Conservation (phyloP, 2,113 vertebrate genomes). For the Callionymus lyra region DNA sequence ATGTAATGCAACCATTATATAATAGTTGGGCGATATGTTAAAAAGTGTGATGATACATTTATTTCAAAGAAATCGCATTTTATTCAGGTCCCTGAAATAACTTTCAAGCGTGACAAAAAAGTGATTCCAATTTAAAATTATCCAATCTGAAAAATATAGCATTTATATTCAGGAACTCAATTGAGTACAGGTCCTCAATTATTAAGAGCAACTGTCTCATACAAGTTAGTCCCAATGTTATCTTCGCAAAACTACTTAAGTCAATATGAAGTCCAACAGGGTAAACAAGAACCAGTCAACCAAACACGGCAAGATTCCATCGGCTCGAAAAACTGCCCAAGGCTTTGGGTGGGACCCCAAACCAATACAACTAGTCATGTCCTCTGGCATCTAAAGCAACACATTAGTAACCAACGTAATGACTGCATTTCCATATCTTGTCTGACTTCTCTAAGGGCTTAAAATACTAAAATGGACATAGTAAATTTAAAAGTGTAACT, state of each 20-base stretch:
- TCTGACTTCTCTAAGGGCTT: too few species aligned
- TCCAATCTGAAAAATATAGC: too few species aligned
- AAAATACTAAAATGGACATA: too few species aligned
- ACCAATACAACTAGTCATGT: constrained; percentile 9
- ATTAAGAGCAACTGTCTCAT: not conserved
- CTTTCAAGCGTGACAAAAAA: too few species aligned
- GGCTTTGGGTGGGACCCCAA: constrained; percentile 29
- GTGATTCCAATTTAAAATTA: too few species aligned
- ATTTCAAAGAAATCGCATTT: too few species aligned
- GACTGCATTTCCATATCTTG: too few species aligned
- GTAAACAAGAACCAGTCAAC: constrained; percentile 44
- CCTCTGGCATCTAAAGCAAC: constrained; percentile 14
- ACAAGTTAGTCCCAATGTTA: constrained; percentile 10
- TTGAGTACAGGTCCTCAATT: not conserved
- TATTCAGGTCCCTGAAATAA: too few species aligned
- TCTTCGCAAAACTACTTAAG: constrained; percentile 11
- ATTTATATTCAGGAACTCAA: too few species aligned
- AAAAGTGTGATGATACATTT: too few species aligned
- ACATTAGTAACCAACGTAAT: not conserved
- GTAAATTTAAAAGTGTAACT: constrained; percentile 4
- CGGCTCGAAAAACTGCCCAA: constrained; percentile 9
- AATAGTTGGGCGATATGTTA: too few species aligned
- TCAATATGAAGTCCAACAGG: constrained; percentile 44
- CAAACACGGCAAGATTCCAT: constrained; percentile 21
- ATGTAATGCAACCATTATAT: too few species aligned